phyloP scores from a whole-genome alignment of 2,113 vertebrate genomes.

The Petaurus breviceps region DNA sequence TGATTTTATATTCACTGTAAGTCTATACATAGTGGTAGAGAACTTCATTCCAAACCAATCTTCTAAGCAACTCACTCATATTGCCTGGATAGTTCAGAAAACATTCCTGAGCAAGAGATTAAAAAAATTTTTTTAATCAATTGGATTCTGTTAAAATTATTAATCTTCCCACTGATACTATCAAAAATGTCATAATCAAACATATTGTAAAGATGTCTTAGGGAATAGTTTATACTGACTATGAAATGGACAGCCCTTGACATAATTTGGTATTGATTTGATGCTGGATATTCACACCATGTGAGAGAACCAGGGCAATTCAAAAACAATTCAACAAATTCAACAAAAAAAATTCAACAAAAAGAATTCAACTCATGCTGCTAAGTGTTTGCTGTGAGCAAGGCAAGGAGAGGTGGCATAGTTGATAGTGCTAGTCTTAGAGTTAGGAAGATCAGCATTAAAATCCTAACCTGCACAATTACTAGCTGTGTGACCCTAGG shows the following conservation, averaged over 20 bases:
- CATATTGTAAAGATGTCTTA: background rate
- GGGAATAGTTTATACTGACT: background rate
- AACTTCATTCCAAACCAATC: background rate
- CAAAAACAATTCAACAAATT: background rate
- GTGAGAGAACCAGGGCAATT: no score
- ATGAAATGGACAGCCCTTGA: background rate
- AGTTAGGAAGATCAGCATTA: background rate
- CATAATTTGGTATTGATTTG: background rate
- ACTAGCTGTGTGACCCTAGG: background rate
- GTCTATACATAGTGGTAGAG: background rate
- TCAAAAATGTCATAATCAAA: background rate
- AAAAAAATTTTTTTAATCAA: background rate
- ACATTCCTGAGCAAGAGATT: background rate
- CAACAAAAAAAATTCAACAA: background rate
- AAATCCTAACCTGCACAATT: background rate
- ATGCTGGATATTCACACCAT: no score
- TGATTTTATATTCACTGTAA: background rate
- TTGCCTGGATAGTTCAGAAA: background rate
- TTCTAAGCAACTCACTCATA: background rate
- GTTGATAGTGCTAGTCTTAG: background rate
- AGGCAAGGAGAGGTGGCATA: background rate
- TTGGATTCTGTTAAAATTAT: background rate
- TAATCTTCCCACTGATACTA: background rate
- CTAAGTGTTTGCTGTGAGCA: background rate
- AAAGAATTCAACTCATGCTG: background rate